phyloP scores from a whole-genome alignment of 2,888 invertebrate species.

The Masnerella sp. region DNA sequence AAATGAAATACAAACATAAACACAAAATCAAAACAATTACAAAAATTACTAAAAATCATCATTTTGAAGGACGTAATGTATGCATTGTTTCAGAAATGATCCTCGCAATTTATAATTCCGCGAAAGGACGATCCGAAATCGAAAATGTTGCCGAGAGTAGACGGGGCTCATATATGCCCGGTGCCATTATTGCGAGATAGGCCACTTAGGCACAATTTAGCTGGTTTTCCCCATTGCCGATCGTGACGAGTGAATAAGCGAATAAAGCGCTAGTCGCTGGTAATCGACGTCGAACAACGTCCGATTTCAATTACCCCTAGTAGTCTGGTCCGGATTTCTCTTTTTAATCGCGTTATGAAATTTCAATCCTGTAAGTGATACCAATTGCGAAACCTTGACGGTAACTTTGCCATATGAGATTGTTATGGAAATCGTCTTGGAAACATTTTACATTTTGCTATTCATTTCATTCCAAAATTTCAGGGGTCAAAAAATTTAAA shows the following conservation, averaged over 20 bases:
- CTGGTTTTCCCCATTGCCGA: constrained; percentile 58
- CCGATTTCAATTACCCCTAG: constrained; percentile 15
- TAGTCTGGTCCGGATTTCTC: constrained; percentile 18
- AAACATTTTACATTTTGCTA: too few relatives aligned
- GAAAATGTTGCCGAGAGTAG: constrained; percentile 27
- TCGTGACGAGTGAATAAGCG: constrained; percentile 64
- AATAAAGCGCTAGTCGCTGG: constrained; percentile 63
- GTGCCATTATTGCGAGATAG: constrained; percentile 44
- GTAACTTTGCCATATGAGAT: neutral
- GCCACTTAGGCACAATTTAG: constrained; percentile 40
- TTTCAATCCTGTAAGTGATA: too few relatives aligned
- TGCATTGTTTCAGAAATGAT: too few relatives aligned
- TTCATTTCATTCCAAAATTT: too few relatives aligned
- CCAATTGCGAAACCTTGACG: neutral
- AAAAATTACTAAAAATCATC: too few relatives aligned
- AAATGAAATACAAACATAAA: too few relatives aligned
- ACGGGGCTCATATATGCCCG: constrained; percentile 32
- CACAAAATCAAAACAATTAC: too few relatives aligned
- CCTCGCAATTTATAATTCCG: too few relatives aligned
- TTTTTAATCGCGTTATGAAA: constrained; percentile 17
- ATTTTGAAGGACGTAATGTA: too few relatives aligned
- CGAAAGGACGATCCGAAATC: too few relatives aligned
- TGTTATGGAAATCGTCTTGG: too few relatives aligned
- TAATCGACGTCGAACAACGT: constrained; percentile 52
- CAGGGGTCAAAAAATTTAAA: too few relatives aligned